Percentiles rank a stretch among this genome's conserved stretches.
These are phyloP conservation scores for Calephelis perditalis DNA, from an alignment of 2,888 invertebrate species.

Conservation along the genomic window DNA sequence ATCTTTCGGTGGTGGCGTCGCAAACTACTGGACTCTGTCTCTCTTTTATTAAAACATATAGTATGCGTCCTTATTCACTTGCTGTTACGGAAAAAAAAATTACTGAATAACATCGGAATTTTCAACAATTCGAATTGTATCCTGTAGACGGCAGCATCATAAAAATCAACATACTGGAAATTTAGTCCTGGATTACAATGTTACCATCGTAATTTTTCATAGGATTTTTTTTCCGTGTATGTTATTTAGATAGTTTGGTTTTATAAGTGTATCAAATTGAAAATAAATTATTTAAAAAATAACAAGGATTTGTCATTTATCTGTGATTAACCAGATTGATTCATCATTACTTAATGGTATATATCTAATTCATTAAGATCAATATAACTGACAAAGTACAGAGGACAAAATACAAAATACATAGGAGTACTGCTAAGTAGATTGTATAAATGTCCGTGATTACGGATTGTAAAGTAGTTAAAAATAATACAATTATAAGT, in stretches of 20 bases:
- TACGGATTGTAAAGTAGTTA: background rate
- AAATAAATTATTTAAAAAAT: conserved; percentile 3
- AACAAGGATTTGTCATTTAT: background rate
- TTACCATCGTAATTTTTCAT: too few relatives aligned
- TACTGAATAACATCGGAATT: too few relatives aligned
- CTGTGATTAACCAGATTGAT: conserved; percentile 1
- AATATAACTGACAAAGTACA: conserved; percentile 7
- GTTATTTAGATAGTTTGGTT: background rate
- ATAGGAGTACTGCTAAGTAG: conserved; percentile 5
- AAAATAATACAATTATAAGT: background rate
- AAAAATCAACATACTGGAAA: too few relatives aligned
- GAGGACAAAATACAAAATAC: conserved; percentile 2
- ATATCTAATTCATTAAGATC: background rate
- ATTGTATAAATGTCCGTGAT: conserved; percentile 5
- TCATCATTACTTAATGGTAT: conserved; percentile 1
- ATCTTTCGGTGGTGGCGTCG: too few relatives aligned
- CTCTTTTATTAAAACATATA: too few relatives aligned
- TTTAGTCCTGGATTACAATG: too few relatives aligned
- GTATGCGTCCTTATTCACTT: too few relatives aligned
- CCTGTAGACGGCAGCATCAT: too few relatives aligned
- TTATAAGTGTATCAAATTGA: background rate
- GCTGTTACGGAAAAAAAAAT: too few relatives aligned
- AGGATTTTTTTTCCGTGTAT: too few relatives aligned
- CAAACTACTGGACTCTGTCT: too few relatives aligned
- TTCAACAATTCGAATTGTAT: too few relatives aligned